phyloP scores from a whole-genome alignment of 2,797 vertebrate species.

The Anabas testudineus region DNA sequence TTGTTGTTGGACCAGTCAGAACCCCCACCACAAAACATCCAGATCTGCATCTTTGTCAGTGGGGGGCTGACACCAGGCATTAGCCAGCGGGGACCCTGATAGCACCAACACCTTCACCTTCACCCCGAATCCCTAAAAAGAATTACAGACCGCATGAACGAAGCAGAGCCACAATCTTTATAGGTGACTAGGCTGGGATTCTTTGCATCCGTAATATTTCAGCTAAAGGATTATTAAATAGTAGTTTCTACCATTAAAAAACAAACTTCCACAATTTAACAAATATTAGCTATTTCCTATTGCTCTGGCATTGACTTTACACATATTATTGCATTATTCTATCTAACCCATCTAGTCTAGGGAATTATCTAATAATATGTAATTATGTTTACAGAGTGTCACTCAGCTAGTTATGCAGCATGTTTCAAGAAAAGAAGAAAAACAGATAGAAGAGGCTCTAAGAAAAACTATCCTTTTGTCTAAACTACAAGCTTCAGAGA shows the following conservation, averaged over 20 bases:
- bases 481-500: slow-evolving; percentile 46
- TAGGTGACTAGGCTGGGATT: slow-evolving; percentile 16
- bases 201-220: slow-evolving; percentile 16
- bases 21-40: slow-evolving; percentile 70
- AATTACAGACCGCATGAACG: slow-evolving; percentile 35
- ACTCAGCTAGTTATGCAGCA: slow-evolving; percentile 2
- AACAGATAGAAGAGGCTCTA: slow-evolving; percentile 24
- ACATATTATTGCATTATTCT: not conserved
- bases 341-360: not conserved
- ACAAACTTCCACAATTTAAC: not conserved
- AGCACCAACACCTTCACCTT: slow-evolving; percentile 73
- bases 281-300: not conserved
- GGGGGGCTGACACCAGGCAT: slow-evolving; percentile 84
- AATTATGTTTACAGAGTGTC: not conserved
- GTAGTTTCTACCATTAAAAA: not conserved
- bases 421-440: slow-evolving; percentile 17
- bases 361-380: not conserved
- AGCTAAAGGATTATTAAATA: not conserved
- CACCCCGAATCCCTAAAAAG: slow-evolving; percentile 43
- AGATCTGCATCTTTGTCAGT: slow-evolving; percentile 75
- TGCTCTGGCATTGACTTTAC: not conserved
- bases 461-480: slow-evolving; percentile 37
- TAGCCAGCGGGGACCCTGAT: slow-evolving; percentile 71
- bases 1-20: slow-evolving; percentile 75
- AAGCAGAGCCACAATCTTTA: slow-evolving; percentile 24